A percentile compares a stretch with the other conserved stretches of the same genome.
These are phyloP conservation scores for Cosmorhoe ocellata DNA, from an alignment of 2,888 invertebrate genomes.

Conservation along the genomic window DNA sequence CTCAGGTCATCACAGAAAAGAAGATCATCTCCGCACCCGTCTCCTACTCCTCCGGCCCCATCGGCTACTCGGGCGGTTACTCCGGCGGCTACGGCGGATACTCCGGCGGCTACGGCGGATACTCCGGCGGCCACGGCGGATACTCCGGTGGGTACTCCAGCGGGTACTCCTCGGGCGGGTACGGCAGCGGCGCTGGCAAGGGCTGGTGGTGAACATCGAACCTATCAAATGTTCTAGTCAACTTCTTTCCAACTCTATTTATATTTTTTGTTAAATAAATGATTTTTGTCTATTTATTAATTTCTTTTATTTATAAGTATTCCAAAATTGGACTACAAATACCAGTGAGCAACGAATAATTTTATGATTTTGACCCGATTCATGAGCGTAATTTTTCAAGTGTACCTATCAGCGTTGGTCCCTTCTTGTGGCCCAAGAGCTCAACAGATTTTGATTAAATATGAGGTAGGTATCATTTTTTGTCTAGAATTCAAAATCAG, in stretches of 20 bases:
- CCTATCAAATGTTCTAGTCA: conserved; percentile 17
- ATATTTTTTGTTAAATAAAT: not conserved
- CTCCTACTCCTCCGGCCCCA: conserved; percentile 24
- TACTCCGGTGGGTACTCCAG: conserved; percentile 18
- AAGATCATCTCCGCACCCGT: conserved; percentile 45
- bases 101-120: conserved; percentile 19
- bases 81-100: conserved; percentile 18
- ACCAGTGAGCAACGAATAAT: too few species aligned
- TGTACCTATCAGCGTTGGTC: too few species aligned
- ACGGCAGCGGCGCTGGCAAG: conserved; percentile 11
- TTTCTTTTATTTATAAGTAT: not conserved
- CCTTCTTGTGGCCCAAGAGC: too few species aligned
- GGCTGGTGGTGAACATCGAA: conserved; percentile 38
- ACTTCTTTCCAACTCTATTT: conserved; percentile 8
- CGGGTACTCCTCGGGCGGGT: conserved; percentile 19
- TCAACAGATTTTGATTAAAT: too few species aligned
- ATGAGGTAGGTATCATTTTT: too few species aligned
- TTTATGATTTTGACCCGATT: too few species aligned
- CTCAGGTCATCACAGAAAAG: conserved; percentile 56
- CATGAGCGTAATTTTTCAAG: too few species aligned
- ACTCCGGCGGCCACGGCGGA: conserved; percentile 18
- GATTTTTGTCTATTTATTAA: not conserved
- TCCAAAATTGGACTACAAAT: too few species aligned
- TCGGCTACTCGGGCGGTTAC: too few species aligned
- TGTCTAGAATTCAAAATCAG: too few species aligned